Percentiles rank a stretch among this genome's conserved stretches.
Evolutionary conservation across 2,888 invertebrate genomes (phyloP).

Genomic region (Cephus pulcher): DNA sequence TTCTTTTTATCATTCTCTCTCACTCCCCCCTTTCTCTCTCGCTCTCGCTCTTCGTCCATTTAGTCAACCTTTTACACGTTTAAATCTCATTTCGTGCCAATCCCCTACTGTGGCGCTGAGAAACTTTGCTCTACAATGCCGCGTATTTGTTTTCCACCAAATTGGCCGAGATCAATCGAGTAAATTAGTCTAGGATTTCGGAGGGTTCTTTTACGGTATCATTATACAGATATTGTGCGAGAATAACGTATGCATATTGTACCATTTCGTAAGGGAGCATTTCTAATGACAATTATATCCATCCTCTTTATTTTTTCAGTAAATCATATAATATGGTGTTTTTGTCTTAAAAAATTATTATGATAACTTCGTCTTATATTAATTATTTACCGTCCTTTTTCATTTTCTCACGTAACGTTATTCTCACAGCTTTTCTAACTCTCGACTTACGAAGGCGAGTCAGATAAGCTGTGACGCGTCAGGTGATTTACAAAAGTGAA

Average conservation of each 20-base stretch:
- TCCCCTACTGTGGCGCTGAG: neutral
- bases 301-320: neutral
- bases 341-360: too few relatives aligned
- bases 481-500: neutral
- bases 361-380: too few relatives aligned
- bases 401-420: too few relatives aligned
- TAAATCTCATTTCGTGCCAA: neutral
- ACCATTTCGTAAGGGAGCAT: neutral
- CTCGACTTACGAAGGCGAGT: too few relatives aligned
- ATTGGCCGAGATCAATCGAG: neutral
- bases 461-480: too few relatives aligned
- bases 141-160: neutral
- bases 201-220: neutral
- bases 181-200: neutral
- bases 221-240: neutral
- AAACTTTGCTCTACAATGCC: neutral
- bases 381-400: too few relatives aligned
- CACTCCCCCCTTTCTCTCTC: constrained; percentile 4
- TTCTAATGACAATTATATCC: neutral
- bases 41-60: neutral
- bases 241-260: neutral
- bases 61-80: neutral
- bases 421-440: too few relatives aligned
- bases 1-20: neutral
- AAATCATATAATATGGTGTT: neutral